phyloP scores from a whole-genome alignment of 2,888 invertebrate species.

The Capitulum mitella region DNA sequence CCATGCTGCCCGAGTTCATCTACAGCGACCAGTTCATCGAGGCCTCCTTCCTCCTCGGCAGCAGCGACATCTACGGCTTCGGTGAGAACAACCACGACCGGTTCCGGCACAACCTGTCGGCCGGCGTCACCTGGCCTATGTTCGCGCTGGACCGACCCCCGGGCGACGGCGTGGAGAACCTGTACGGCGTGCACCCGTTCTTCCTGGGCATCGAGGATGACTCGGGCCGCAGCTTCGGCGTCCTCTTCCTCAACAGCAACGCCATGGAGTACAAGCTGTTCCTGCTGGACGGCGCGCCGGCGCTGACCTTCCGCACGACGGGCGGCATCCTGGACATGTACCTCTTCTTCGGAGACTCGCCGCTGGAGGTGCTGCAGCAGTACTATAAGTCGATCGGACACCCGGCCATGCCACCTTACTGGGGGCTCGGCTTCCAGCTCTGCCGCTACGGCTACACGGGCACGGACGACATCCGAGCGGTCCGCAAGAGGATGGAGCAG shows the following conservation, averaged over 20 bases:
- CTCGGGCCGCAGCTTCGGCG: conserved; percentile 33
- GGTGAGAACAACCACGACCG: conserved; percentile 45
- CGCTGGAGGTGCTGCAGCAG: conserved; percentile 46
- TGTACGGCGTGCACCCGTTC: conserved; percentile 35
- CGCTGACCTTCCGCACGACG: conserved; percentile 69
- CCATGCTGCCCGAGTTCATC: conserved; percentile 38
- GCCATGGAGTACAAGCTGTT: conserved; percentile 34
- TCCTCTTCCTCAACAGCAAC: conserved; percentile 34
- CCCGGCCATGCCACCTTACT: conserved; percentile 77
- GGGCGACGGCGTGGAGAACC: conserved; percentile 28
- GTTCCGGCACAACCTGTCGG: conserved; percentile 42
- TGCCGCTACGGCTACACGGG: conserved; percentile 59
- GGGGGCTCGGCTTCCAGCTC: conserved; percentile 50
- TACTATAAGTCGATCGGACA: conserved; percentile 55
- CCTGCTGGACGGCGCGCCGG: conserved; percentile 48
- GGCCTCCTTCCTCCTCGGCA: conserved; percentile 43
- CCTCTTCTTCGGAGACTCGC: conserved; percentile 67
- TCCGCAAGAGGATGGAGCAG: conserved; percentile 60
- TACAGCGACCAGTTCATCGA: conserved; percentile 47
- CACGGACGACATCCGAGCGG: conserved; percentile 55
- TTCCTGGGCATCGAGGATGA: conserved; percentile 35
- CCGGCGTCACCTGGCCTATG: conserved; percentile 36
- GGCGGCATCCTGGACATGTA: conserved; percentile 76
- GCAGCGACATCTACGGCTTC: conserved; percentile 45
- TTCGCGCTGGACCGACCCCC: conserved; percentile 29